Conservation (phyloP, 2,888 invertebrate genomes). For the Drosophila longiperda region DNA sequence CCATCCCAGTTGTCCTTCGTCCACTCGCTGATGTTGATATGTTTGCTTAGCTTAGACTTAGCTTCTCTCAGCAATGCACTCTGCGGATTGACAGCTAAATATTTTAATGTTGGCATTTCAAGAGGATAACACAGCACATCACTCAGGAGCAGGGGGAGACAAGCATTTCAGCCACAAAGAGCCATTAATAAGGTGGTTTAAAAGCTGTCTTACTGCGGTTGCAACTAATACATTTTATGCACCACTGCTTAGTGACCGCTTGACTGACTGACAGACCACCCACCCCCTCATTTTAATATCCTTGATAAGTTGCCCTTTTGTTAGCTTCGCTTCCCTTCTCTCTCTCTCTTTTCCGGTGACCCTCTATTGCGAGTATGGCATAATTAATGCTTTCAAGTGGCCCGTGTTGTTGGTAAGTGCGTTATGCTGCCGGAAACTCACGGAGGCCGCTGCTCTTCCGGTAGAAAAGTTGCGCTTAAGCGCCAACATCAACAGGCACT, state of each 20-base stretch:
- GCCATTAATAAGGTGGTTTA: conserved; percentile 16
- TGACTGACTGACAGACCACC: conserved; percentile 7
- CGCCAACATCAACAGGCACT: conserved; percentile 68
- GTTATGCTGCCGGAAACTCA: conserved; percentile 60
- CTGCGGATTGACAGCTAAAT: conserved; percentile 58
- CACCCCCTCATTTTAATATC: conserved; percentile 44
- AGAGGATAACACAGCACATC: conserved; percentile 56
- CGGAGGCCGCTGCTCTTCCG: conserved; percentile 62
- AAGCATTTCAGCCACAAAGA: not conserved
- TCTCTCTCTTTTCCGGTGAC: not conserved
- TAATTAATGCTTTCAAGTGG: conserved; percentile 70
- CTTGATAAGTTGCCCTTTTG: conserved; percentile 38
- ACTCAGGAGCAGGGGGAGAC: conserved; percentile 6
- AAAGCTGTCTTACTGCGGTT: conserved; percentile 23
- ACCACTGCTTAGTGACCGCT: conserved; percentile 15
- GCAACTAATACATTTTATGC: conserved; percentile 46
- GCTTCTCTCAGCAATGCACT: conserved; percentile 9
- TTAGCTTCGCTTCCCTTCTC: not conserved
- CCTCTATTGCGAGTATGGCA: conserved; percentile 43
- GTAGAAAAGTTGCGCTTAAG: conserved; percentile 59
- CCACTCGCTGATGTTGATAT: conserved; percentile 42
- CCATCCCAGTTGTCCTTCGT: conserved; percentile 48
- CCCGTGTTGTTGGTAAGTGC: conserved; percentile 37
- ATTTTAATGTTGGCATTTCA: conserved; percentile 69
- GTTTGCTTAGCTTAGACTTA: conserved; percentile 42